Evolutionary conservation across 2,113 vertebrate species (phyloP).

Genomic region (Clarias macrocephalus): DNA sequence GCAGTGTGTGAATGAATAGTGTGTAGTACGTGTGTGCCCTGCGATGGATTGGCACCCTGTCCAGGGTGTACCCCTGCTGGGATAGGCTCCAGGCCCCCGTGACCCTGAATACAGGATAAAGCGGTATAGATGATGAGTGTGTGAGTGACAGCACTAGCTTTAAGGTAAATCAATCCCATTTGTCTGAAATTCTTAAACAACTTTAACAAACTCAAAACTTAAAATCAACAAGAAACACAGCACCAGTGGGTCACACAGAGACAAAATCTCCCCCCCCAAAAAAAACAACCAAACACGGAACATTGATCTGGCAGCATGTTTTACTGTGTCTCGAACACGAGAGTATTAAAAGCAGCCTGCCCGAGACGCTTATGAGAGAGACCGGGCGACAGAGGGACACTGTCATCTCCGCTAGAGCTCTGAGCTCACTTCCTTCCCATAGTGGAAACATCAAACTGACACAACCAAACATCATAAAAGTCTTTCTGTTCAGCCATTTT

Average conservation of each 20-base stretch:
- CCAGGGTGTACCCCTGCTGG: too few relatives aligned
- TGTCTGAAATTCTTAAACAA: neutral
- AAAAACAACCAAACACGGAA: neutral
- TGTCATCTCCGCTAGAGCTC: constrained; percentile 44
- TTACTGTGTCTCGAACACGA: constrained; percentile 24
- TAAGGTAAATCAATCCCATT: neutral
- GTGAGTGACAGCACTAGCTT: neutral
- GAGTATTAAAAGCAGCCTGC: constrained; percentile 37
- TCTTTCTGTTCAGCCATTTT: constrained; percentile 19
- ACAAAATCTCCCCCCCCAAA: neutral
- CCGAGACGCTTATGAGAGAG: constrained; percentile 21
- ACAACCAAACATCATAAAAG: constrained; percentile 51
- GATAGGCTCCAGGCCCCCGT: too few relatives aligned
- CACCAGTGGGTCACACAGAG: constrained; percentile 17
- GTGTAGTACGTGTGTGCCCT: too few relatives aligned
- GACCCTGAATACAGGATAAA: too few relatives aligned
- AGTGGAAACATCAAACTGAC: constrained; percentile 34
- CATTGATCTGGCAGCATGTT: constrained; percentile 14
- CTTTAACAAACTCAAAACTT: neutral
- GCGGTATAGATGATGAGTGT: too few relatives aligned
- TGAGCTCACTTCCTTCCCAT: constrained; percentile 38
- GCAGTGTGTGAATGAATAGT: too few relatives aligned
- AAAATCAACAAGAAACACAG: neutral
- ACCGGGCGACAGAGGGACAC: neutral
- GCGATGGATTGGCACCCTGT: too few relatives aligned